A percentile compares a stretch with the other conserved stretches of the same genome.
phyloP scores from a whole-genome alignment of 2,113 vertebrate species.

The Girardinichthys multiradiatus region DNA sequence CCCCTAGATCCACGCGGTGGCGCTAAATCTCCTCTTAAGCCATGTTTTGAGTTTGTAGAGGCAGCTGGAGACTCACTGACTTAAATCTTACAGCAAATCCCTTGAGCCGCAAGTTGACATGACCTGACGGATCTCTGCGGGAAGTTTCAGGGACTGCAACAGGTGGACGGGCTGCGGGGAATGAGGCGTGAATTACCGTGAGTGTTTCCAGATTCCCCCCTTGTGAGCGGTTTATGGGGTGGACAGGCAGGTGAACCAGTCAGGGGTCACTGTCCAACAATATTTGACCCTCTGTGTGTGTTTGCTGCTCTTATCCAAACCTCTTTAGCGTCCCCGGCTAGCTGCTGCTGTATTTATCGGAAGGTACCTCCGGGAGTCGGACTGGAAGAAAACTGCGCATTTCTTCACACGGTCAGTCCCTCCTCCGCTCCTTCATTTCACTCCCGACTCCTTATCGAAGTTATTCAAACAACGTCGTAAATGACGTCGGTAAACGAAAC shows the following conservation, averaged over 20 bases:
- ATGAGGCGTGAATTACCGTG: conserved; percentile 14
- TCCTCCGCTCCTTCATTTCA: not conserved
- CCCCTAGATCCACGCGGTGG: not conserved
- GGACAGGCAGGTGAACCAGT: not conserved
- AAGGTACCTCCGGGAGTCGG: conserved; percentile 7
- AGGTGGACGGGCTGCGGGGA: conserved; percentile 64
- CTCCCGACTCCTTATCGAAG: not conserved
- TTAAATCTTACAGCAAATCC: conserved; percentile 68
- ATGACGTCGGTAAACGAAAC: not conserved
- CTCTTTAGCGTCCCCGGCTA: conserved; percentile 53
- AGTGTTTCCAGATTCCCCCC: not conserved
- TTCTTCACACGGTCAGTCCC: conserved; percentile 40
- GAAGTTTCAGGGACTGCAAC: conserved; percentile 77
- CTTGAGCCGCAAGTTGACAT: conserved; percentile 66
- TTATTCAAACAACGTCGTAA: not conserved
- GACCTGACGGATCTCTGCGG: conserved; percentile 62
- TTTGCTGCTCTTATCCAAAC: conserved; percentile 29
- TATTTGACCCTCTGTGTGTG: conserved; percentile 19
- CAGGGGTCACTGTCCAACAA: conserved; percentile 7
- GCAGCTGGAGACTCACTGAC: conserved; percentile 21
- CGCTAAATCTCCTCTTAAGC: conserved; percentile 8
- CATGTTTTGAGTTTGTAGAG: not conserved
- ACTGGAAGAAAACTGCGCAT: conserved; percentile 7
- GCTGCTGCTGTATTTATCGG: conserved; percentile 30
- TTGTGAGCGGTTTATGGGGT: not conserved